A percentile compares a stretch with the other conserved stretches of the same genome.
Evolutionary conservation across 2,888 invertebrate genomes (phyloP).

Genomic region (Synanthedon myopaeformis): DNA sequence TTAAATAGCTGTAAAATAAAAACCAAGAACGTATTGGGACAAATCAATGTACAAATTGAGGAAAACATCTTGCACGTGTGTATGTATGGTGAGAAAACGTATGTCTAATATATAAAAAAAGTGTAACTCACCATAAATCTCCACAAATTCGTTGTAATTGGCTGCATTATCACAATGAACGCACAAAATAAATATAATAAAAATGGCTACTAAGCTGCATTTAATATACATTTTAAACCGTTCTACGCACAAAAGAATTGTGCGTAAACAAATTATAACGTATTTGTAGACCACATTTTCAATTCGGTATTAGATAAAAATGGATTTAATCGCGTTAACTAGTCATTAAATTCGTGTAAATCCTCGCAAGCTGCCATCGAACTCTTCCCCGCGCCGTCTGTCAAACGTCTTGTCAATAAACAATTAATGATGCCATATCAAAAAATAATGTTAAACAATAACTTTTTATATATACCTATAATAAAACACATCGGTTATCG

Average conservation of each 20-base stretch:
- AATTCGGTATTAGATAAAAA: slow-evolving; percentile 36
- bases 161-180: slow-evolving; percentile 67
- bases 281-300: slow-evolving; percentile 59
- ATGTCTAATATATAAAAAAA: not conserved
- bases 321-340: slow-evolving; percentile 41
- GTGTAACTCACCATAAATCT: slow-evolving; percentile 55
- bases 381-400: slow-evolving; percentile 61
- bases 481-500: no score
- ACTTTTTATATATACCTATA: no score
- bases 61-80: no score
- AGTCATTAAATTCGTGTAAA: slow-evolving; percentile 48
- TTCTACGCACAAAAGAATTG: slow-evolving; percentile 42
- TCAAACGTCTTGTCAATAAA: slow-evolving; percentile 68
- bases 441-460: not conserved
- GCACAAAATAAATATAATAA: slow-evolving; percentile 68
- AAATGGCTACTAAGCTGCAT: slow-evolving; percentile 67
- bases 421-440: slow-evolving; percentile 50
- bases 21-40: no score
- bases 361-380: slow-evolving; percentile 50
- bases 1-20: no score
- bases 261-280: slow-evolving; percentile 44
- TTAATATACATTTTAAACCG: slow-evolving; percentile 60
- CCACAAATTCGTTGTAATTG: slow-evolving; percentile 63
- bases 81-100: no score
- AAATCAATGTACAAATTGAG: no score